A percentile compares a stretch with the other conserved stretches of the same genome.
Evolutionary conservation across 2,888 invertebrate genomes (phyloP).

Genomic region (Melikaiella ostensackeni): DNA sequence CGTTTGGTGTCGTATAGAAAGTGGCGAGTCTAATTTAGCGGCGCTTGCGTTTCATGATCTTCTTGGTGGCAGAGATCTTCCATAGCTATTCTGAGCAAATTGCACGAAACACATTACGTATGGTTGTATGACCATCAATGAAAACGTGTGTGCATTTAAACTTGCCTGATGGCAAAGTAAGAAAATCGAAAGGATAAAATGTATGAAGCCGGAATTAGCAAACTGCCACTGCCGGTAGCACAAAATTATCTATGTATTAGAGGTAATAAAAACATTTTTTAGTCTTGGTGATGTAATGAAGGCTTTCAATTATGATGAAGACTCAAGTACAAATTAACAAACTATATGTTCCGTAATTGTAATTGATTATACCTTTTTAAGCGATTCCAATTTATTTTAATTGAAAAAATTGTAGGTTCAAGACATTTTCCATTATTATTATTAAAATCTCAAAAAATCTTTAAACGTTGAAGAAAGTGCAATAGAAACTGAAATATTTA

Average conservation of each 20-base stretch:
- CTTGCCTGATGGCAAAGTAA: neutral
- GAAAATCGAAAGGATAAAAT: constrained; percentile 15
- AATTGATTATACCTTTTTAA: too few species aligned
- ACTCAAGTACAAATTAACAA: too few species aligned
- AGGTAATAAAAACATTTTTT: neutral
- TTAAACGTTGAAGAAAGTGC: too few species aligned
- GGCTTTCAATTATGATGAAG: too few species aligned
- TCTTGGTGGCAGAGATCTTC: constrained; percentile 12
- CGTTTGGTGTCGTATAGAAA: too few species aligned
- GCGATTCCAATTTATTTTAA: too few species aligned
- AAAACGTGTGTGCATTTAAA: constrained; percentile 9
- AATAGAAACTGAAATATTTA: too few species aligned
- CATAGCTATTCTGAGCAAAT: neutral
- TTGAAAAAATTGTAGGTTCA: too few species aligned
- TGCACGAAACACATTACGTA: constrained; percentile 13
- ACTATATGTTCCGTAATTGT: too few species aligned
- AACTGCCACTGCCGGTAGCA: neutral
- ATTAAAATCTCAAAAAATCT: too few species aligned
- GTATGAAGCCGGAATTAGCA: neutral
- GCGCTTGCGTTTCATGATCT: neutral
- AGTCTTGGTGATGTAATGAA: too few species aligned
- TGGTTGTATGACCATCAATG: neutral
- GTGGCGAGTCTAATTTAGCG: neutral
- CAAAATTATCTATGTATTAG: neutral
- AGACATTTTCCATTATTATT: too few species aligned